Percentiles rank a stretch among this genome's conserved stretches.
Conservation (phyloP, 2,113 vertebrate species). For the Bubo bubo region DNA sequence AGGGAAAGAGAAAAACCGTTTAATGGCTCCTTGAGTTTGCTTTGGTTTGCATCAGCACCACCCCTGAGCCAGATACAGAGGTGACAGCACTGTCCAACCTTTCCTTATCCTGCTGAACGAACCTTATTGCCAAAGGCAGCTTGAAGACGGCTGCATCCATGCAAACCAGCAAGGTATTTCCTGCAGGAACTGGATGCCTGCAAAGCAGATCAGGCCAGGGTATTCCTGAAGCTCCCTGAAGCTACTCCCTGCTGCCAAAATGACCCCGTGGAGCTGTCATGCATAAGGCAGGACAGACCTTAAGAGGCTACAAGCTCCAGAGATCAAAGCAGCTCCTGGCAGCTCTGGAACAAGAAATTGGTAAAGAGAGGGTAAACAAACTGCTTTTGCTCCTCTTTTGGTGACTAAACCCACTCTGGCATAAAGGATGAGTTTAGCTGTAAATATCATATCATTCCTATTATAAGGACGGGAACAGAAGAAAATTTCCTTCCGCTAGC, state of each 20-base stretch:
- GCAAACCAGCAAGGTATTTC: background rate
- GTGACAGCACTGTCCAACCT: background rate
- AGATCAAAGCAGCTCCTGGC: background rate
- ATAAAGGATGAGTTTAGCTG: background rate
- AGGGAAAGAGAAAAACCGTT: background rate
- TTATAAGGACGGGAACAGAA: background rate
- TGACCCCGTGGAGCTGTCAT: background rate
- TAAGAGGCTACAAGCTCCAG: background rate
- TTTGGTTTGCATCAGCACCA: background rate
- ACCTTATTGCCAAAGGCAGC: background rate
- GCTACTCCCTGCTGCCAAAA: background rate
- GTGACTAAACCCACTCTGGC: background rate
- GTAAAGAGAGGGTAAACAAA: background rate
- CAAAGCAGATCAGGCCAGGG: background rate
- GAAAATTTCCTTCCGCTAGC: conserved; percentile 6
- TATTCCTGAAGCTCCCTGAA: background rate
- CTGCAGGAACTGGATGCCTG: background rate
- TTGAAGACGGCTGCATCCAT: background rate
- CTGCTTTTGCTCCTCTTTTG: background rate
- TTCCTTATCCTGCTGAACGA: background rate
- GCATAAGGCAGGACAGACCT: background rate
- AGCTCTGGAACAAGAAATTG: background rate
- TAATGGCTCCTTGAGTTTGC: background rate
- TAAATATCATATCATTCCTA: background rate
- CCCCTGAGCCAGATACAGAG: background rate